Conservation (phyloP, 1,140 invertebrate species). For the Leptopilina boulardi region DNA sequence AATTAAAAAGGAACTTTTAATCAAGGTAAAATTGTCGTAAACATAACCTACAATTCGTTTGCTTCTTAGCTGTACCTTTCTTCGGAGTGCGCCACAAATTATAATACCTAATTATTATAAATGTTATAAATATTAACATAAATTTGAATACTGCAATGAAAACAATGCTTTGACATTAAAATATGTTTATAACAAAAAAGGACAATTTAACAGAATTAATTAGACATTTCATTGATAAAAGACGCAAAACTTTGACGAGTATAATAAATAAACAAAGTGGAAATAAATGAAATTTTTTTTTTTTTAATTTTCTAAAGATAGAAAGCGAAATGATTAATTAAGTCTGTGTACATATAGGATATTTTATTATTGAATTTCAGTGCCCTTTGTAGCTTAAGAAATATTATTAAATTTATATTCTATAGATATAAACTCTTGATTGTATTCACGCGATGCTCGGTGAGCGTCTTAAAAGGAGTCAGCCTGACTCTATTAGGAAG, state of each 20-base stretch:
- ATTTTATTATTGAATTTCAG: slow-evolving; percentile 43
- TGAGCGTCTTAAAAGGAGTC: slow-evolving; percentile 85
- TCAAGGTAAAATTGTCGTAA: no score
- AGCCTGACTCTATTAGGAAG: slow-evolving; percentile 97
- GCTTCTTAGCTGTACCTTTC: no score
- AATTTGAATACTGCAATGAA: no score
- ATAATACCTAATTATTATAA: no score
- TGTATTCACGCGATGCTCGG: slow-evolving; percentile 56
- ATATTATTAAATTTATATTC: slow-evolving; percentile 43
- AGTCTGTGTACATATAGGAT: neutral
- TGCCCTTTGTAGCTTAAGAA: slow-evolving; percentile 47
- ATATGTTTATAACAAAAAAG: no score
- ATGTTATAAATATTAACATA: no score
- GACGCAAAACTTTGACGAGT: neutral
- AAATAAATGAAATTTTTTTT: neutral
- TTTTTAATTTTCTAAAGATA: neutral
- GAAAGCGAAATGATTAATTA: neutral
- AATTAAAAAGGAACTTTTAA: no score
- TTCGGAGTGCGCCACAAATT: no score
- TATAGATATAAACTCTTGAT: slow-evolving; percentile 45
- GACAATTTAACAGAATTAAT: neutral
- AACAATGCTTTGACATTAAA: no score
- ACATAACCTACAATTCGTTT: no score
- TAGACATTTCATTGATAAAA: neutral
- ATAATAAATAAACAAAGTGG: neutral